Conservation (phyloP, 2,888 invertebrate genomes). For the Pristionchus exspectatus region DNA sequence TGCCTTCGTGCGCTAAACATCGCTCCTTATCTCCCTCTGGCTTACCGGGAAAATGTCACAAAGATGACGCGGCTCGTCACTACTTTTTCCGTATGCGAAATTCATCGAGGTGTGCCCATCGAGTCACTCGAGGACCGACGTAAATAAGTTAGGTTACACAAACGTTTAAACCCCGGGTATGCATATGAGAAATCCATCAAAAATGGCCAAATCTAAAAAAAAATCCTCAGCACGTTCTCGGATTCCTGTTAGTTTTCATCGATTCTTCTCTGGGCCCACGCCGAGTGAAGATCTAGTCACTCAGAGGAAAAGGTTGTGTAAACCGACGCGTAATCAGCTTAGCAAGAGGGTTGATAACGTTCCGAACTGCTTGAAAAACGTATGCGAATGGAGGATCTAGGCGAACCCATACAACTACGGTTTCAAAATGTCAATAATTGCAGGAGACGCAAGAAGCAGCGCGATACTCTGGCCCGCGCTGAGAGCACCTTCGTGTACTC, state of each 20-base stretch:
- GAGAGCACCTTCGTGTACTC: constrained; percentile 64
- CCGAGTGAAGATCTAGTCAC: constrained; percentile 24
- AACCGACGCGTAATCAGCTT: constrained; percentile 37
- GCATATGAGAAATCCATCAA: too few species aligned
- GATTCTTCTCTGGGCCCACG: not conserved
- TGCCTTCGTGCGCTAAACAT: not conserved
- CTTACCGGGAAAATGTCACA: not conserved
- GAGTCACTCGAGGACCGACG: too few species aligned
- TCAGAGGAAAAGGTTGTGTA: constrained; percentile 35
- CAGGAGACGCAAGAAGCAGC: constrained; percentile 62
- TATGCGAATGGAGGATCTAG: not conserved
- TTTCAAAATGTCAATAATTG: not conserved
- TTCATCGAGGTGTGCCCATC: not conserved
- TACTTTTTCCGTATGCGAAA: not conserved
- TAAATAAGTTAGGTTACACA: too few species aligned
- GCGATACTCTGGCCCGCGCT: constrained; percentile 52
- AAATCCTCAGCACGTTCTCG: too few species aligned
- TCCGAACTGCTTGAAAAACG: not conserved
- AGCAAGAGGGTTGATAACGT: constrained; percentile 12
- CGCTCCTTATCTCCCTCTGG: not conserved
- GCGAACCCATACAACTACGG: not conserved
- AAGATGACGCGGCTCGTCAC: not conserved
- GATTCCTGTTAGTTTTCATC: too few species aligned
- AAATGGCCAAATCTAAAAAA: too few species aligned
- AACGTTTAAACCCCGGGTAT: too few species aligned